phyloP scores from a whole-genome alignment of 2,797 vertebrate species.

The Oreochromis grahami region DNA sequence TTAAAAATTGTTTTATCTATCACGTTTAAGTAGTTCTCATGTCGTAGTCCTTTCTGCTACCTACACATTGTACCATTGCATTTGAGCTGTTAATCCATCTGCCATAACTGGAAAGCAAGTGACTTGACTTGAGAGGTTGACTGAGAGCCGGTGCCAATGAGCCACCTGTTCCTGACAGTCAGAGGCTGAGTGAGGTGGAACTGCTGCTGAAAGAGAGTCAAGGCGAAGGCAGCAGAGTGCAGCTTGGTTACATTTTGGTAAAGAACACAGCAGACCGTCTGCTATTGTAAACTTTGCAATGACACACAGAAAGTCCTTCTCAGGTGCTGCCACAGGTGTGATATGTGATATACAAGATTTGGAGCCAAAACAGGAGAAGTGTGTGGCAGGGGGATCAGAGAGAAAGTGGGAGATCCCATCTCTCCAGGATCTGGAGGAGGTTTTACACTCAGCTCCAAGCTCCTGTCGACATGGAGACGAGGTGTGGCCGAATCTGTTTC shows the following conservation, averaged over 20 bases:
- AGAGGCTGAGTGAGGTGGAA: not conserved
- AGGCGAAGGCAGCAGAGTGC: not conserved
- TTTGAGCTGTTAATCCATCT: not conserved
- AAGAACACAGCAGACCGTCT: not conserved
- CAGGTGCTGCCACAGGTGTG: not conserved
- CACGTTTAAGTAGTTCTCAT: not conserved
- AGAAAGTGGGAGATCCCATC: conserved; percentile 42
- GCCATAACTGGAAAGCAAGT: not conserved
- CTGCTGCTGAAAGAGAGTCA: not conserved
- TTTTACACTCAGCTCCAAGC: conserved; percentile 76
- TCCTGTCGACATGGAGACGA: conserved; percentile 88
- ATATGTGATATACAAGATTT: not conserved
- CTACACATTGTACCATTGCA: not conserved
- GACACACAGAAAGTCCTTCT: not conserved
- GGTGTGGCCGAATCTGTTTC: conserved; percentile 90
- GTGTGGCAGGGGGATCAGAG: not conserved
- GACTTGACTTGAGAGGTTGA: not conserved
- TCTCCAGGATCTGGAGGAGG: conserved; percentile 81
- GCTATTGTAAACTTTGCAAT: not conserved
- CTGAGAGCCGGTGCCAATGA: not conserved
- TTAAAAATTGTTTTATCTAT: not conserved
- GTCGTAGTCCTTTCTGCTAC: not conserved
- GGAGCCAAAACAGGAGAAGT: not conserved
- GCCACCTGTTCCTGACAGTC: conserved; percentile 55
- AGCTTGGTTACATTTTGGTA: not conserved